Evolutionary conservation across 2,797 vertebrate genomes (phyloP), one percentile per base, ranked within the genome.

Genomic region (Paguma larvata): DNA sequence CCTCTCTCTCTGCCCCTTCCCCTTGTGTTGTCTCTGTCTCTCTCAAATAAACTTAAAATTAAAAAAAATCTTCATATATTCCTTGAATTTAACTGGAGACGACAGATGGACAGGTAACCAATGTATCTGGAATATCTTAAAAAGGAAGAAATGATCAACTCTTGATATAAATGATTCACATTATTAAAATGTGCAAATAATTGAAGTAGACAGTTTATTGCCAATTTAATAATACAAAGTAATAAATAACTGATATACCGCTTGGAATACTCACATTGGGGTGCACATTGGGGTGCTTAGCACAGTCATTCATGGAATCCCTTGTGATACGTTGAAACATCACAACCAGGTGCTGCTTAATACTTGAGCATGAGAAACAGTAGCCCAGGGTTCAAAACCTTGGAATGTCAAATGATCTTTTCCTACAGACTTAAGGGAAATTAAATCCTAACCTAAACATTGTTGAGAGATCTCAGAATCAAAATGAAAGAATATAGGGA

Each of bases 391-490:
- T 13, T 68, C 27, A 62, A 79, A 80, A 67, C 15, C 44, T 75
- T 80, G 38, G 19, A 48, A 63, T 77, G 23, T 19, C 67, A 92
- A 70, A 85, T 56, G 48, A 89, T 85, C 51, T n/a, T 89, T 92
- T 32, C 10, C 38, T 92, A 27, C 38, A 85, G 79, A 94, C 19
- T 56, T 41, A 70, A 44, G 53, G 67, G 63, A 80, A 89, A 78
- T 92, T 77, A 80, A 62, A 53, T 96, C 32, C 53, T 80, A 82
- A 83, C 56, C 51, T 85, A 23, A 89, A 95, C 38, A 19, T 63
- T 65, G 67, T 51, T 70, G 59, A 75, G 32, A 82, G 85, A 92
- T 63, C 68, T 92, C 75, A 72, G 56, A 86, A 90, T 96, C 51
- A 89, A 85, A 94, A 86, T 8, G 53, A 62, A 84, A 41, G 23